Evolutionary conservation across 2,888 invertebrate species (phyloP), one percentile per base, ranked within the genome.

Genomic region (Heteromurus nitidus): DNA sequence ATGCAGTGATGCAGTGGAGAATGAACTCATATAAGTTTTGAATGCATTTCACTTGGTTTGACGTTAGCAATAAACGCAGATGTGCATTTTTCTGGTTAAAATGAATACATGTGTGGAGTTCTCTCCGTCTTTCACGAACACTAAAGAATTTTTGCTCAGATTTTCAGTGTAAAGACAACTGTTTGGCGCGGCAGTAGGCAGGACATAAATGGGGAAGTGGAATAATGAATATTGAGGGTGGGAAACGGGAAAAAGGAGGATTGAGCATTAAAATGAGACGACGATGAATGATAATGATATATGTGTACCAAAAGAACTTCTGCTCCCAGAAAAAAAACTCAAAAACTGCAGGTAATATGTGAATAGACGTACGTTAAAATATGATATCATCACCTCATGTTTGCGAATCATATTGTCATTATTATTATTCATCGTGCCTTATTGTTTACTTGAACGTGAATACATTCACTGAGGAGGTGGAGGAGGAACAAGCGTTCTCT

Each of bases 141-240:
- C n/a, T n/a, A n/a, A n/a, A n/a, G n/a, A n/a, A n/a, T n/a, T n/a
- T n/a, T n/a, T n/a, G n/a, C n/a, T n/a, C n/a, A n/a, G n/a, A n/a
- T n/a, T n/a, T n/a, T n/a, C n/a, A n/a, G n/a, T n/a, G n/a, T n/a
- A n/a, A n/a, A n/a, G n/a, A n/a, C n/a, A n/a, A n/a, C n/a, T n/a
- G n/a, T n/a, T n/a, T n/a, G n/a, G n/a, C n/a, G n/a, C n/a, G n/a
- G n/a, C n/a, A n/a, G 36, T 13, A 53, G 67, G 53, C 50, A 64
- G 30, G 26, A 62, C 62, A 70, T 28, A 65, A 73, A 80, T 80
- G 42, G 80, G 80, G 80, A 80, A 80, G 80, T 80, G 62, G 73
- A 80, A 73, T 73, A 73, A 73, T 73, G 68, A 73, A 68, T 73
- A 80, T 80, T 80, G 80, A 80, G 80, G 80, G 80, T 80, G 80